These are phyloP conservation scores for Pseudolycoriella hygida DNA, from an alignment of 2,888 invertebrate genomes.

Conservation along the genomic window DNA sequence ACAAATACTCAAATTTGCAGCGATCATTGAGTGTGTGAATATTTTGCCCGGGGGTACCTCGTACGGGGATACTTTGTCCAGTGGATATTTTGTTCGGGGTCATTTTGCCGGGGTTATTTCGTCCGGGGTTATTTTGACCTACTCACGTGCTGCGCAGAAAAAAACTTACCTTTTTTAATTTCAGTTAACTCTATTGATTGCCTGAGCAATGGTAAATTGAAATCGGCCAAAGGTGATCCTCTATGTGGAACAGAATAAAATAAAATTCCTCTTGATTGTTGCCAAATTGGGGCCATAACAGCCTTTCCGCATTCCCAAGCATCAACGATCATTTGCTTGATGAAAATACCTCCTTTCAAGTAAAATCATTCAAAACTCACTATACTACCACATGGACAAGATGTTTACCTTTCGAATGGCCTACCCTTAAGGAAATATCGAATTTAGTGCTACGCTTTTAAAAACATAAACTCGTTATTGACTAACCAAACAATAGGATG, in stretches of 20 bases:
- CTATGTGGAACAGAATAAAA: constrained; percentile 79
- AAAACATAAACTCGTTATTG: no score
- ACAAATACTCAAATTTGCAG: no score
- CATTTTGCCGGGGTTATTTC: no score
- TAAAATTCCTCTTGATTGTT: constrained; percentile 44
- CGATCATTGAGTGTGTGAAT: no score
- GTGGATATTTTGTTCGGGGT: no score
- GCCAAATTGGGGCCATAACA: constrained; percentile 32
- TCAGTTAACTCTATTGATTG: constrained; percentile 62
- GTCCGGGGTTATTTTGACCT: constrained; percentile 1
- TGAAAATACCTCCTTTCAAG: constrained; percentile 75
- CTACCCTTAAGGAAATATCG: constrained; percentile 12
- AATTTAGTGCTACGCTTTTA: no score
- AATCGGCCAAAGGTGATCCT: constrained; percentile 61
- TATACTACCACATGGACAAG: no score
- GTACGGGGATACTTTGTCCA: no score
- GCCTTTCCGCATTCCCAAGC: constrained; percentile 33
- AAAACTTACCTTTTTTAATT: constrained; percentile 48
- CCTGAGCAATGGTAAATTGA: constrained; percentile 53
- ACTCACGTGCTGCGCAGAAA: neutral
- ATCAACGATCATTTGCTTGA: constrained; percentile 65
- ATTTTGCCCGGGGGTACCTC: no score
- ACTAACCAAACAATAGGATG: constrained; percentile 68
- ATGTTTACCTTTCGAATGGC: constrained; percentile 13
- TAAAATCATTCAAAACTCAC: constrained; percentile 13